phyloP scores from a whole-genome alignment of 2,113 vertebrate species.

The Campylomormyrus tamandua region DNA sequence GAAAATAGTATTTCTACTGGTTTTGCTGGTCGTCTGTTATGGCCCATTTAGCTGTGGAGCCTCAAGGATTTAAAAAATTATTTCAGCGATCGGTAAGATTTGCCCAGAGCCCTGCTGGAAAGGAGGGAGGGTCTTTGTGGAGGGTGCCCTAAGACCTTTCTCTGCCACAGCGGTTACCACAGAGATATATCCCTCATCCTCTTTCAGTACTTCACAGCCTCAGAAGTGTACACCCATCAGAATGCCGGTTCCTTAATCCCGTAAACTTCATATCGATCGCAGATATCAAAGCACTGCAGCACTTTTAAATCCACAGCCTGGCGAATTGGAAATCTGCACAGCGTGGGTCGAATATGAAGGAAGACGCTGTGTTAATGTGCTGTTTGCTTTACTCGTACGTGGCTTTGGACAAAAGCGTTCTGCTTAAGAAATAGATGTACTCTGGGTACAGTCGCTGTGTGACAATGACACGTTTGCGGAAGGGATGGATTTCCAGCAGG shows the following conservation, averaged over 20 bases:
- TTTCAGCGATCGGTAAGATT: neutral
- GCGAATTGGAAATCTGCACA: neutral
- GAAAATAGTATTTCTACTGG: neutral
- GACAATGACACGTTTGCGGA: neutral
- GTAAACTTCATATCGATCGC: neutral
- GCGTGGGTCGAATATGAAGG: neutral
- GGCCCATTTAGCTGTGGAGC: neutral
- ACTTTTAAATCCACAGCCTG: neutral
- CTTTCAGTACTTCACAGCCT: neutral
- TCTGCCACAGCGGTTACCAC: neutral
- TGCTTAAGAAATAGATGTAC: neutral
- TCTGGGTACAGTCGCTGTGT: neutral
- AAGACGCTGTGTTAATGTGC: neutral
- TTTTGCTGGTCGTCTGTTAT: neutral
- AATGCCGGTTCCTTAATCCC: neutral
- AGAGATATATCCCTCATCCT: neutral
- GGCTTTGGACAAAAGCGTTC: neutral
- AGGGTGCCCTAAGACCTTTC: neutral
- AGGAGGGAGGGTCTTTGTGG: neutral
- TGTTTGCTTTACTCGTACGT: neutral
- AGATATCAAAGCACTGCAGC: neutral
- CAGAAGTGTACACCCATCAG: neutral
- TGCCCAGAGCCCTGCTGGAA: neutral
- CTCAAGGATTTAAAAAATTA: neutral
- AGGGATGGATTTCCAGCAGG: neutral